A percentile compares a stretch with the other conserved stretches of the same genome.
phyloP scores from a whole-genome alignment of 2,797 vertebrate genomes.

The Rallus crepitans region DNA sequence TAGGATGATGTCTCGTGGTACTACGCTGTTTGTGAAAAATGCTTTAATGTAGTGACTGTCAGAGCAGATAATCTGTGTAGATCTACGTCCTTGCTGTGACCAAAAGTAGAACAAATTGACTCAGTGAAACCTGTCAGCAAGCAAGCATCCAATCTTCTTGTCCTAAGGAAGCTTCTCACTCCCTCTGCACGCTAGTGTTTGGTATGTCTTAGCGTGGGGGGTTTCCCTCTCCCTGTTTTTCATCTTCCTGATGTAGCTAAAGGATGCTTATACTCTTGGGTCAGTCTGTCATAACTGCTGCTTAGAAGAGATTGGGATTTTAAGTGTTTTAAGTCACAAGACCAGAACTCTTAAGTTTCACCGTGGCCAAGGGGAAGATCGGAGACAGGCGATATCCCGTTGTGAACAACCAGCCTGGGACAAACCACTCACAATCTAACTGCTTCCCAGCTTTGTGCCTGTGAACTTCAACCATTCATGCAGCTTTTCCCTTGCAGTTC shows the following conservation, averaged over 20 bases:
- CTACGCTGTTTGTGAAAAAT: background rate
- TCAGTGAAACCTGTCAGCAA: background rate
- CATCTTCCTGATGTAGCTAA: background rate
- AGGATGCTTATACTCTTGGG: background rate
- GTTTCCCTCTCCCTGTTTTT: background rate
- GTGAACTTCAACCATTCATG: background rate
- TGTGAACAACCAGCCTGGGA: background rate
- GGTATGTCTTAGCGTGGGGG: background rate
- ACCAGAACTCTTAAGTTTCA: background rate
- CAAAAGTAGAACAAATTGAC: background rate
- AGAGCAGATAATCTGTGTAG: background rate
- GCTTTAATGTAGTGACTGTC: background rate
- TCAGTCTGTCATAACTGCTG: background rate
- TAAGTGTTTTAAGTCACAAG: background rate
- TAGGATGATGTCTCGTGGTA: background rate
- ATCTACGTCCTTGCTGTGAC: background rate
- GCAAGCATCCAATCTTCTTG: background rate
- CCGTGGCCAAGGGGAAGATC: background rate
- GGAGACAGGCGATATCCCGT: background rate
- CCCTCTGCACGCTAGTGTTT: background rate
- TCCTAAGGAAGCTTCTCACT: background rate
- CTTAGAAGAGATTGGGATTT: background rate
- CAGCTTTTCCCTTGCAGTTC: background rate
- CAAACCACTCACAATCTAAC: background rate
- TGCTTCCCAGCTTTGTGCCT: background rate